Evolutionary conservation across 2,888 invertebrate genomes (phyloP), one percentile per base, ranked within the genome.

Genomic region (Digitonthophagus gazella): DNA sequence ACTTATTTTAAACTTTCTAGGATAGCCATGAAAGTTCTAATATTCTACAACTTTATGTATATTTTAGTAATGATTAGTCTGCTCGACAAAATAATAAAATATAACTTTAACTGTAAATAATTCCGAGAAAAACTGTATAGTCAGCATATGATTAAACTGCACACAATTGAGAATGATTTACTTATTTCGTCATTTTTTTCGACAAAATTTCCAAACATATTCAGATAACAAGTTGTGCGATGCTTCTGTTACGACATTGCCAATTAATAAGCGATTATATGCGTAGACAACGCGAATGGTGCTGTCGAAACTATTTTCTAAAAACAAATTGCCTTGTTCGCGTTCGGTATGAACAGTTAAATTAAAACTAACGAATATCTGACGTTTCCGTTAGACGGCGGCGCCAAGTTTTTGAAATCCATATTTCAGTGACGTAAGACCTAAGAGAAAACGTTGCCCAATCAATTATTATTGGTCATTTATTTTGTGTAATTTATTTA

Each of bases 291-390:
- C 61, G 20, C 61, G 6, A 8, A 44, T 44, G 28, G 11, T 11
- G 28, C 28, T 44, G 28, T 44, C 28, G 28, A 44, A 44, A 44
- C 28, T 11, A 61, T 18, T 61, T 61, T 61, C 61, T 20, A 15
- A 19, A 44, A 61, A 61, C 61, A 61, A 61, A 61, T 61, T 61
- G 61, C 20, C 20, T 18, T 61, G 20, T 61, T 61, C 61, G 19
- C 18, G 6, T 20, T 19, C 8, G n/a, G 61, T 61, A 61, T 19
- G 61, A 61, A 61, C 61, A 61, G 61, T 61, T 20, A 61, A 61
- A 61, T 61, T 61, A 61, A 61, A 61, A 19, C 61, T 61, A 61
- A 61, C 61, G 61, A 61, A 61, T 61, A 61, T 61, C 61, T 61
- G 28, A 44, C 28, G 28, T 44, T 44, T 44, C 28, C 28, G 28